Evolutionary conservation across 2,888 invertebrate species (phyloP).

Genomic region (Troides oblongomaculatus): DNA sequence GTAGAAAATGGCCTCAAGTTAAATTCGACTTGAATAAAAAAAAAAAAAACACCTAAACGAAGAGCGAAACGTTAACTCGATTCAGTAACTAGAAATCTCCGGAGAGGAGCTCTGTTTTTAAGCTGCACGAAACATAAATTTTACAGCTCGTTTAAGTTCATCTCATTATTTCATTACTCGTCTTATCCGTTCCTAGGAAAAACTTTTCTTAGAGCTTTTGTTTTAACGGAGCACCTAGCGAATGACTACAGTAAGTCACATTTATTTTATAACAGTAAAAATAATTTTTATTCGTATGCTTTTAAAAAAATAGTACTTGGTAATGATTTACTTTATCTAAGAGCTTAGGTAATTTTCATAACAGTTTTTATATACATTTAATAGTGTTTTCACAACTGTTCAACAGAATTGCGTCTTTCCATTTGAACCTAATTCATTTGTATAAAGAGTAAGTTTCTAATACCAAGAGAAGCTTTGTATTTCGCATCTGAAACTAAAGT

Average conservation of each 20-base stretch:
- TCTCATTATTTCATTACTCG: constrained; percentile 74
- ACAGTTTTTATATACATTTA: no score
- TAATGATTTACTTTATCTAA: no score
- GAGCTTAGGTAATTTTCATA: no score
- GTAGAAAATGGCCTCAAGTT: constrained; percentile 54
- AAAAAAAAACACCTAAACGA: constrained; percentile 50
- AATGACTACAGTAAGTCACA: constrained; percentile 24
- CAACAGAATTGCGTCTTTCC: no score
- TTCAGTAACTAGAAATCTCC: constrained; percentile 64
- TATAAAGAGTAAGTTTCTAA: no score
- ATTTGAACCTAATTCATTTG: no score
- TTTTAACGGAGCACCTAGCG: constrained; percentile 22
- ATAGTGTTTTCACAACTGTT: no score
- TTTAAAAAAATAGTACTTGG: background rate
- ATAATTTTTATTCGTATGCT: background rate
- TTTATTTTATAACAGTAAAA: constrained; percentile 8
- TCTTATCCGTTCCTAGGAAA: constrained; percentile 52
- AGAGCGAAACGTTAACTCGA: constrained; percentile 65
- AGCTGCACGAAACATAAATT: constrained; percentile 75
- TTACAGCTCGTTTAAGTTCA: constrained; percentile 74
- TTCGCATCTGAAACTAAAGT: no score
- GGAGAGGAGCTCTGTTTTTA: constrained; percentile 66
- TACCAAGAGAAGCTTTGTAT: no score
- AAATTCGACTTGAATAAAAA: constrained; percentile 56
- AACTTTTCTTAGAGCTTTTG: constrained; percentile 36